Conservation (phyloP, 2,797 vertebrate genomes). For the Molossus molossus region DNA sequence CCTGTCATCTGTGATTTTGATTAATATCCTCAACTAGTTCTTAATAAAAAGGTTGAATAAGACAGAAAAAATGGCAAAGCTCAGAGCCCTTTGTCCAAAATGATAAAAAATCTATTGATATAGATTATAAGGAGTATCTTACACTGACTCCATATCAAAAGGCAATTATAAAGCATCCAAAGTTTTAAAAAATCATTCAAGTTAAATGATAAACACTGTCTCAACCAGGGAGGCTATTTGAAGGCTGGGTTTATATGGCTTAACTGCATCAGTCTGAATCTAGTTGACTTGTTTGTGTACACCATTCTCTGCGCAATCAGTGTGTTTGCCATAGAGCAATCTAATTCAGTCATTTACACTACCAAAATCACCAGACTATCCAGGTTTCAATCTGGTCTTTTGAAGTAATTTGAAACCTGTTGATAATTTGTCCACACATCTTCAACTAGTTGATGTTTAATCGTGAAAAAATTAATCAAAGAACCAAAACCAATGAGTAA, state of each 20-base stretch:
- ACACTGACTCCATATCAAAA: slow-evolving; percentile 58
- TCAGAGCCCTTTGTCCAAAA: slow-evolving; percentile 38
- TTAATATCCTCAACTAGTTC: slow-evolving; percentile 55
- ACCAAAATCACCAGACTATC: slow-evolving; percentile 73
- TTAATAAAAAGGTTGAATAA: slow-evolving; percentile 66
- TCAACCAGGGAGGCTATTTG: slow-evolving; percentile 49
- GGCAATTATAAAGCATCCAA: slow-evolving; percentile 69
- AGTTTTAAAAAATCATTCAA: slow-evolving; percentile 31
- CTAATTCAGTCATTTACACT: slow-evolving; percentile 73
- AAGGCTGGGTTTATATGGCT: neutral
- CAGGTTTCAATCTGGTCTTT: slow-evolving; percentile 69
- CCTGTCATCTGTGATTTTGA: slow-evolving; percentile 57
- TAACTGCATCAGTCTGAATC: slow-evolving; percentile 63
- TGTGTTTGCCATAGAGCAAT: slow-evolving; percentile 65
- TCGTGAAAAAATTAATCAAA: slow-evolving; percentile 74
- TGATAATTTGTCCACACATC: slow-evolving; percentile 74
- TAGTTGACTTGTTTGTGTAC: slow-evolving; percentile 75
- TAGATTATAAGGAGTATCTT: slow-evolving; percentile 24
- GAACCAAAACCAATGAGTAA: slow-evolving; percentile 71
- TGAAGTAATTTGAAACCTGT: slow-evolving; percentile 75
- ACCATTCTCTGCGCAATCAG: slow-evolving; percentile 67
- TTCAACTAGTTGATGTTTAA: slow-evolving; percentile 73
- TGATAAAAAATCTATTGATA: slow-evolving; percentile 74
- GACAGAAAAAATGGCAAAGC: slow-evolving; percentile 58
- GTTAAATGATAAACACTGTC: slow-evolving; percentile 52